Base-by-base conservation (phyloP, 1,140 invertebrate species). In the Drosophila melanica region DNA sequence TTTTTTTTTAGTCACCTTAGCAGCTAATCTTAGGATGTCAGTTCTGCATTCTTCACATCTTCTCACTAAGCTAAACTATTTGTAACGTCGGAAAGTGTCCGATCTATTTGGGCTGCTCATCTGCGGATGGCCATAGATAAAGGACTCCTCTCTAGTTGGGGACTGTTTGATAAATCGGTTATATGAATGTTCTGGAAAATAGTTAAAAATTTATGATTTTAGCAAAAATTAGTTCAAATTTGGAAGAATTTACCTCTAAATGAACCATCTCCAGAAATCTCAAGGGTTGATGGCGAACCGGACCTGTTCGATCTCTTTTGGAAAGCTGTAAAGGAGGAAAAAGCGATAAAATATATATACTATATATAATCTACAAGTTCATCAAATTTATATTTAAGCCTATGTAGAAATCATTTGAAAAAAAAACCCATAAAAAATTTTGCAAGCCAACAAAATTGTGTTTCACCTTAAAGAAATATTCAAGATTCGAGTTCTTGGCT, bases 71-170 rank as follows among this genome's bases (percentile, higher is more conserved):
- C 27, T 35, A 23, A 3, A 48, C 20, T 75, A 75, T 35, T 71
- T 71, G 51, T 44, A 72, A 27, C 71, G 64, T 12, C 65, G 71
- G 10, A 45, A 12, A n/a, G 18, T 42, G 4, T 23, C 45, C 2
- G 50, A 7, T 66, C 55, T 55, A 10, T 58, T 73, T n/a, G 75
- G 71, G 2, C 60, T 60, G 30, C 18, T 51, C 41, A 75, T 14
- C 18, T 72, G 72, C 3, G 76, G 76, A 62, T 59, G 39, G 2
- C 76, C 73, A 42, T 75, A 78, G 62, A 78, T 60, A 37, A 54
- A 78, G 9, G 62, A 62, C 10, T 78, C 73, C 12, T 75, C 66
- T 16, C 27, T 35, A 0, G 10, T 10, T 6, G 27, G 47, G 0
- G 55, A 51, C 0, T 35, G 51, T 20, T 27, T 20, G 33, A 39